Evolutionary conservation across 2,113 vertebrate species (phyloP).

Genomic region (Spizaetus ornatus): DNA sequence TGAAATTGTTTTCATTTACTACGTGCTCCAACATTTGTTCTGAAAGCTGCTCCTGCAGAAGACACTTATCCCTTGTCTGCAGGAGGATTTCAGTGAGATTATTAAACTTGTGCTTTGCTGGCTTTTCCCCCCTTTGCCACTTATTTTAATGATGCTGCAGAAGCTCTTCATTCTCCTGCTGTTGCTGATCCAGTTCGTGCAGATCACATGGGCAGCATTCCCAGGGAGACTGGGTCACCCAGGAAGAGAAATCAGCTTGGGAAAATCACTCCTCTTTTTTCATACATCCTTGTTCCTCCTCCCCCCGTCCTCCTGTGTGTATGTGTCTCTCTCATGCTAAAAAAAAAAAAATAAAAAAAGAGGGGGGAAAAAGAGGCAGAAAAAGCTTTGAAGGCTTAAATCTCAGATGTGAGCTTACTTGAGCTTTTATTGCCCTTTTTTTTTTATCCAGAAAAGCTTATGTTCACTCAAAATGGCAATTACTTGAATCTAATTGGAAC

Average conservation of each 20-base stretch:
- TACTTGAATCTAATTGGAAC: slow-evolving; percentile 67
- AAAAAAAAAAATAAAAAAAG: not conserved
- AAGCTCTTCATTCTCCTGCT: slow-evolving; percentile 34
- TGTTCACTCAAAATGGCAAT: slow-evolving; percentile 59
- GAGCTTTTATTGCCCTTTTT: slow-evolving; percentile 52
- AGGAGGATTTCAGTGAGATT: not conserved
- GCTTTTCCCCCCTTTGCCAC: slow-evolving; percentile 24
- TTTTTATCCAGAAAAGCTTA: slow-evolving; percentile 53
- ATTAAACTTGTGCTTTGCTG: slow-evolving; percentile 56
- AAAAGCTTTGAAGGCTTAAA: slow-evolving; percentile 60
- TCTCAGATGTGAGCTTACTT: slow-evolving; percentile 60
- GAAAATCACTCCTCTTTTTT: slow-evolving; percentile 67
- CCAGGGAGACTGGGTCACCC: slow-evolving; percentile 57
- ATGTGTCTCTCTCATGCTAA: not conserved
- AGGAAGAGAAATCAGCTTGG: slow-evolving; percentile 69
- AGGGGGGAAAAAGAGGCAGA: fast-evolving
- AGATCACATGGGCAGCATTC: slow-evolving; percentile 63
- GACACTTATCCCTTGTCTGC: not conserved
- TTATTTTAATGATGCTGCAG: slow-evolving; percentile 51
- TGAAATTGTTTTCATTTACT: not conserved
- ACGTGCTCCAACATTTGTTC: not conserved
- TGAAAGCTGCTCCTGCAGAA: not conserved
- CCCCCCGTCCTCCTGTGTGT: not conserved
- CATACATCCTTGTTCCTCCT: not conserved
- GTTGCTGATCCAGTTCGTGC: slow-evolving; percentile 43